Conservation (phyloP, 2,113 vertebrate genomes). For the Psittacara wagleri region DNA sequence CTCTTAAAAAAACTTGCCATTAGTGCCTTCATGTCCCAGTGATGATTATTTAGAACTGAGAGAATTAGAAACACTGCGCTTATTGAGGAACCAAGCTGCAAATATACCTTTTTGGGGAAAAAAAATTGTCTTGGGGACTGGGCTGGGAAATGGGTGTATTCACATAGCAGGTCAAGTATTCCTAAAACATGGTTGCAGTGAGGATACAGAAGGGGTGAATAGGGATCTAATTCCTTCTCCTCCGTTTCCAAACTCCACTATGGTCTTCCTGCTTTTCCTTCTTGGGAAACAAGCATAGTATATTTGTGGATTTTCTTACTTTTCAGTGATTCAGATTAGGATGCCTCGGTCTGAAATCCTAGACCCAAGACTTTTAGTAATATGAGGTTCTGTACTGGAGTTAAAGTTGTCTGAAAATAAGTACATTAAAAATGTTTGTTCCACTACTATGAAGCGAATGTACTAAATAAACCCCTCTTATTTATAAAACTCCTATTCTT, state of each 20-base stretch:
- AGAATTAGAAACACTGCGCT: neutral
- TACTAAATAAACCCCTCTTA: neutral
- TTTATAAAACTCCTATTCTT: neutral
- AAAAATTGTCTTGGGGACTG: neutral
- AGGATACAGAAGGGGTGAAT: neutral
- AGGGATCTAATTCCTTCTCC: neutral
- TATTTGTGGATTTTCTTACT: neutral
- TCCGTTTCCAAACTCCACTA: neutral
- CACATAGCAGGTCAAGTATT: neutral
- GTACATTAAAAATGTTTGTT: neutral
- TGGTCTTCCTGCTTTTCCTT: neutral
- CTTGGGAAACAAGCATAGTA: neutral
- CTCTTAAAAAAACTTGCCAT: neutral
- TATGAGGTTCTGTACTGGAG: neutral
- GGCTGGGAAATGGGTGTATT: neutral
- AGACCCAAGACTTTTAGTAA: slow-evolving; percentile 28
- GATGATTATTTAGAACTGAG: neutral
- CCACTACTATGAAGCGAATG: neutral
- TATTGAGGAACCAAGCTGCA: neutral
- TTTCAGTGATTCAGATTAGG: neutral
- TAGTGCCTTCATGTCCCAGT: neutral
- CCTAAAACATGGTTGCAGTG: neutral
- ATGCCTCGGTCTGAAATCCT: neutral
- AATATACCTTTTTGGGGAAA: neutral
- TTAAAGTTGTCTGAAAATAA: slow-evolving; percentile 21